Evolutionary conservation across 2,797 vertebrate genomes (phyloP).

Genomic region (Chrosomus eos): DNA sequence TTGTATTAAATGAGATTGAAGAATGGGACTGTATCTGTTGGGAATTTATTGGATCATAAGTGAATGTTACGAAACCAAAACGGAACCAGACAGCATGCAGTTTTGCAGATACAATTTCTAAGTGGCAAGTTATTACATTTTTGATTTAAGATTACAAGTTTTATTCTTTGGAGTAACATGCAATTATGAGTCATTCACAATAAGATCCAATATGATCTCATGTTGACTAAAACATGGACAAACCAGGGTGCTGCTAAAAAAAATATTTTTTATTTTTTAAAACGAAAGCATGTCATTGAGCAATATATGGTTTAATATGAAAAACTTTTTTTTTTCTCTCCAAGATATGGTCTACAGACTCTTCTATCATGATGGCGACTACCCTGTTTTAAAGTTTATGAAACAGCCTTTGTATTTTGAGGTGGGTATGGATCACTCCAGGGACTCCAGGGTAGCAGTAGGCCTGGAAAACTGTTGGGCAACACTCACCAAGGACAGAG

Average conservation of each 20-base stretch:
- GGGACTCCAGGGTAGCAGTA: constrained; percentile 11
- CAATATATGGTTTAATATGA: neutral
- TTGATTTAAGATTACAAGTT: too few species aligned
- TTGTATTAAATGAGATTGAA: neutral
- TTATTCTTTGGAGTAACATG: too few species aligned
- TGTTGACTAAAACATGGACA: neutral
- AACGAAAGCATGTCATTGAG: neutral
- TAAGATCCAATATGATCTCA: neutral
- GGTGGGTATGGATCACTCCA: constrained; percentile 27
- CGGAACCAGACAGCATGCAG: neutral
- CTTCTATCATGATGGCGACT: constrained; percentile 33
- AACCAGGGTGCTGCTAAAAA: neutral
- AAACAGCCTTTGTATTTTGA: constrained; percentile 40
- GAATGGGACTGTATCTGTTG: neutral
- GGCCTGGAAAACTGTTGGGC: constrained; percentile 33
- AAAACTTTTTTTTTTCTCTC: too few species aligned
- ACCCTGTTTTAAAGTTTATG: constrained; percentile 28
- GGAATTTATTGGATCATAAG: neutral
- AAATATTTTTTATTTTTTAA: too few species aligned
- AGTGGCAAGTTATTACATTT: neutral
- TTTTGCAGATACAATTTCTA: neutral
- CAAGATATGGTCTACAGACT: constrained; percentile 32
- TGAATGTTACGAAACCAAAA: neutral
- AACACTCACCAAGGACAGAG: constrained; percentile 21
- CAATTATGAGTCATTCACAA: neutral